These are phyloP conservation scores for Enteromius trimaculatus DNA, from an alignment of 2,797 vertebrate genomes.

Conservation along the genomic window DNA sequence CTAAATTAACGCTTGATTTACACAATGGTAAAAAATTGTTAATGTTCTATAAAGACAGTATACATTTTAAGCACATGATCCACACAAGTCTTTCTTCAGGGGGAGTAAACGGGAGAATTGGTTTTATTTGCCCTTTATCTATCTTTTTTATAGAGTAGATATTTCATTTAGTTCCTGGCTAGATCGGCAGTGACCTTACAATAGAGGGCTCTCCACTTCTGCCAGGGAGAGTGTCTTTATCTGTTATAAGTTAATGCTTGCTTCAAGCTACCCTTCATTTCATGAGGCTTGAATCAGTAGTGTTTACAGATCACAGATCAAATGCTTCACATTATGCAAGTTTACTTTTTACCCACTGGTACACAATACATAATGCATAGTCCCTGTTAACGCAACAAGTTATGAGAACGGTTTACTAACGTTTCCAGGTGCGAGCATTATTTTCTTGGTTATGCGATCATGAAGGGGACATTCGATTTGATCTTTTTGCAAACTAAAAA, in stretches of 20 bases:
- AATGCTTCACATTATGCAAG: conserved; percentile 5
- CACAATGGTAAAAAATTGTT: background rate
- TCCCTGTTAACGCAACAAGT: background rate
- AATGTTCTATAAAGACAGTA: background rate
- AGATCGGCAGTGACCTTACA: conserved; percentile 62
- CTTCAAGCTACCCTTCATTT: conserved; percentile 2
- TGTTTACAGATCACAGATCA: conserved; percentile 18
- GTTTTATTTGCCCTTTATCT: conserved; percentile 55
- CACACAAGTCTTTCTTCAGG: conserved; percentile 40
- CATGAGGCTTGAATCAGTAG: background rate
- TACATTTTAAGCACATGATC: background rate
- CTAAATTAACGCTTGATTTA: background rate
- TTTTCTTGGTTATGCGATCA: background rate
- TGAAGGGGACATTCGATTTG: background rate
- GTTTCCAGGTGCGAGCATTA: background rate
- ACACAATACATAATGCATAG: background rate
- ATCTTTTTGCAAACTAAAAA: background rate
- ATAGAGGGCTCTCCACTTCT: conserved; percentile 39
- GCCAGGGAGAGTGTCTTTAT: conserved; percentile 1
- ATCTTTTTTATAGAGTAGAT: conserved; percentile 42
- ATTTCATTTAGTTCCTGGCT: conserved; percentile 61
- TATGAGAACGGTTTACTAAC: background rate
- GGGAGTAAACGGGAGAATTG: conserved; percentile 53
- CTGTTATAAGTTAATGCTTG: conserved; percentile 24
- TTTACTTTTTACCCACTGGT: background rate